phyloP scores from a whole-genome alignment of 2,888 invertebrate genomes.

The Siphlonurus alternatus region DNA sequence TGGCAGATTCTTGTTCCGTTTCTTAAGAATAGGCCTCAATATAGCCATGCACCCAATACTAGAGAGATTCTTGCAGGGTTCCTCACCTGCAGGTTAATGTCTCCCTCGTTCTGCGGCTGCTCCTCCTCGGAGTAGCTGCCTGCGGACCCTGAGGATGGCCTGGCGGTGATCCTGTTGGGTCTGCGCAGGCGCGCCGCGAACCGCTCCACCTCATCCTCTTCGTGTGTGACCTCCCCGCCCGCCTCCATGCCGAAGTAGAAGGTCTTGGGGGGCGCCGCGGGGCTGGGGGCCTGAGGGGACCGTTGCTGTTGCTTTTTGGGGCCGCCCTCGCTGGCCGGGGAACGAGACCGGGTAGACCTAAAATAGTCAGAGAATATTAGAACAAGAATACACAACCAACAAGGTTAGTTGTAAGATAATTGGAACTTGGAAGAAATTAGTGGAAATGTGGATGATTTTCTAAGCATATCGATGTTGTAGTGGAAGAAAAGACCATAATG shows the following conservation, averaged over 20 bases:
- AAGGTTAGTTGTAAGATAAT: too few relatives aligned
- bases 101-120: slow-evolving; percentile 32
- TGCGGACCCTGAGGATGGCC: background rate
- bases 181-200: slow-evolving; percentile 22
- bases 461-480: too few relatives aligned
- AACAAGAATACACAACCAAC: too few relatives aligned
- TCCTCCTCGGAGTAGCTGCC: slow-evolving; percentile 17
- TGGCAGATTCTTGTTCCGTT: too few relatives aligned
- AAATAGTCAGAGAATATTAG: background rate
- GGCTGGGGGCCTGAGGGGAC: background rate
- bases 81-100: slow-evolving; percentile 47
- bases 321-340: background rate
- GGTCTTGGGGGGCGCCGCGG: slow-evolving; percentile 29
- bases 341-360: background rate
- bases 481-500: too few relatives aligned
- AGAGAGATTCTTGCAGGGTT: too few relatives aligned
- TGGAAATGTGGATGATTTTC: too few relatives aligned
- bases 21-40: too few relatives aligned
- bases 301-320: background rate
- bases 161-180: slow-evolving; percentile 9
- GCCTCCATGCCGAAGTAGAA: slow-evolving; percentile 71
- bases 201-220: slow-evolving; percentile 20
- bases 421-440: too few relatives aligned
- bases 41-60: too few relatives aligned
- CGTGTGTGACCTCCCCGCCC: slow-evolving; percentile 18